Base-by-base conservation (phyloP, 1,140 invertebrate genomes). In the Drosophila biarmipes region DNA sequence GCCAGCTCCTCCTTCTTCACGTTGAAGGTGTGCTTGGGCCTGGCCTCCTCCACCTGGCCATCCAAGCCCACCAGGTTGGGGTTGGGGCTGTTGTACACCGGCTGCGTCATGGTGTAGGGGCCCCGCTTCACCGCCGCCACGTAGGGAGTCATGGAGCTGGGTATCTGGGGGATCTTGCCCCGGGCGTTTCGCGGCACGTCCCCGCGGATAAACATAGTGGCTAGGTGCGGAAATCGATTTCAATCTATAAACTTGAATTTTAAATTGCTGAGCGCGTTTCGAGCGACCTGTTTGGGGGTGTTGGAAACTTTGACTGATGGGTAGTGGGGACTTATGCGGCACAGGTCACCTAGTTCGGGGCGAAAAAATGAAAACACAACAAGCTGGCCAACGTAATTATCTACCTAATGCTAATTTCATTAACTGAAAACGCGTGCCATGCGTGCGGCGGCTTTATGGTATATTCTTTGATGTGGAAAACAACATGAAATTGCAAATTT, bases 171-270 rank as follows among this genome's bases (percentile, higher is more conserved):
- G 6, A 55, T 55, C 12, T 55, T 55, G 5, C 55, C 35, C 14
- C 61, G n/a, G 6, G 1, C 7, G n/a, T 17, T 21, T 14, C 54
- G 51, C 5, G 51, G 8, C 1, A 29, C 42, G 38, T 53, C 54
- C 0, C 80, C 81, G 27, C 79, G 72, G 5, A 87, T 66, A 38
- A 87, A 87, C 82, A 87, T 87, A 2, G 2, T 67, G 6, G 46
- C 15, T 56, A 46, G 11, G 2, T 6, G 8, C 8, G 8, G 21
- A 43, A 46, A 46, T 24, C 14, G 7, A 10, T 40, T 11, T 1
- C 19, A 45, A 21, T 15, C 35, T 15, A 6, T 45, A 69, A n/a
- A 67, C 63, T 67, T 67, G 45, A 67, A 67, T 67, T 67, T 67
- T 1, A 63, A 63, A 15, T 15, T 38, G 27, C 24, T 48, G n/a